A percentile compares a stretch with the other conserved stretches of the same genome.
phyloP scores from a whole-genome alignment of 2,888 invertebrate species.

The Lasioglossum calceatum region DNA sequence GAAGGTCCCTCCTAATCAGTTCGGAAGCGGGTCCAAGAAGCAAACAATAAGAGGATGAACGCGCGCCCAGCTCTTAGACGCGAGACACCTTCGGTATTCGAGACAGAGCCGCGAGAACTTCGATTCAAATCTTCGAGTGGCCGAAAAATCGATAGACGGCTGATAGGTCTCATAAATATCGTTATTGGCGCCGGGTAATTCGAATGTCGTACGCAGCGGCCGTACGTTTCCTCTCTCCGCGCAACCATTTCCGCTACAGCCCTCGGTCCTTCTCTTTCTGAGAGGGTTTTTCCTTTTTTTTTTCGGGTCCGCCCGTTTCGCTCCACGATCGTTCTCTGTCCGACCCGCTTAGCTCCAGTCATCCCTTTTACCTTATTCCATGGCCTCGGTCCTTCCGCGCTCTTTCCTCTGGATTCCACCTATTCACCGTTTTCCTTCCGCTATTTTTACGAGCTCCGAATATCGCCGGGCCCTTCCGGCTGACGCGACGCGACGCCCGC shows the following conservation, averaged over 20 bases:
- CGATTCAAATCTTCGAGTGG: neutral
- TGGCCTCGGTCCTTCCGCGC: slow-evolving; percentile 43
- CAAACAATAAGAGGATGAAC: slow-evolving; percentile 5
- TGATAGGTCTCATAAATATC: slow-evolving; percentile 69
- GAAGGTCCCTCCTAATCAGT: neutral
- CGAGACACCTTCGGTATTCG: neutral
- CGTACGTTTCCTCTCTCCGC: slow-evolving; percentile 57
- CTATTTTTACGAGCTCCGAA: slow-evolving; percentile 28
- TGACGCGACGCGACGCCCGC: neutral
- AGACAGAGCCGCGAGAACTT: neutral
- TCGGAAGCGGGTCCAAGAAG: neutral
- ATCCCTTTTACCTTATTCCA: slow-evolving; percentile 41
- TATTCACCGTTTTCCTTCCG: slow-evolving; percentile 45
- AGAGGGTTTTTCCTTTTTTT: slow-evolving; percentile 4
- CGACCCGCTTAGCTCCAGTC: slow-evolving; percentile 19
- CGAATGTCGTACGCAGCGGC: slow-evolving; percentile 65
- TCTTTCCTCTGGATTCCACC: slow-evolving; percentile 51
- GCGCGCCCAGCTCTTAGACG: no score
- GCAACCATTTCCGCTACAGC: slow-evolving; percentile 57
- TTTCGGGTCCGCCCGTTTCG: slow-evolving; percentile 46
- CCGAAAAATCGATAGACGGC: slow-evolving; percentile 13
- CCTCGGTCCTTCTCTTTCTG: slow-evolving; percentile 28
- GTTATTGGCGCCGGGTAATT: slow-evolving; percentile 66
- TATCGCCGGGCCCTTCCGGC: slow-evolving; percentile 45
- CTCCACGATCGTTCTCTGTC: slow-evolving; percentile 33